Evolutionary conservation across 2,113 vertebrate species (phyloP).

Genomic region (Aegithalos caudatus): DNA sequence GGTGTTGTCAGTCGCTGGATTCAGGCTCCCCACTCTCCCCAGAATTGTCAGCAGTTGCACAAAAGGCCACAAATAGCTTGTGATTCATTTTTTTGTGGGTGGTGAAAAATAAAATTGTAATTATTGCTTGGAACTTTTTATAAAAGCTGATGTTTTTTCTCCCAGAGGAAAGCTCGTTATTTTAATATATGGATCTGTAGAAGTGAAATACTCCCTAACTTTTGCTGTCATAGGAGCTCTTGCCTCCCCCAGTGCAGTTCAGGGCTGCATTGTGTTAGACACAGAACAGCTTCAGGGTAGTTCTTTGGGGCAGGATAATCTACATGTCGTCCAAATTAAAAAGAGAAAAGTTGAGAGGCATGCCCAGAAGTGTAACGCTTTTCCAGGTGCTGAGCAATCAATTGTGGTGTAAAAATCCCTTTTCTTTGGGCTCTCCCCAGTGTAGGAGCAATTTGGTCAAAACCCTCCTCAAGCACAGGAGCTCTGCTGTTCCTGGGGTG

Average conservation of each 20-base stretch:
- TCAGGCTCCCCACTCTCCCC: neutral
- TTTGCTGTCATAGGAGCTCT: neutral
- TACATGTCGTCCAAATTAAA: neutral
- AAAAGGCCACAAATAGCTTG: neutral
- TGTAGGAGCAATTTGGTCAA: neutral
- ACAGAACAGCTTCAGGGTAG: neutral
- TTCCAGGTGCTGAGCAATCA: neutral
- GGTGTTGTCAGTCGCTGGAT: neutral
- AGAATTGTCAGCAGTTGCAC: neutral
- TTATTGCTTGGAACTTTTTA: slow-evolving; percentile 1
- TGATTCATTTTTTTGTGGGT: slow-evolving; percentile 41
- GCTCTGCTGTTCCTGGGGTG: neutral
- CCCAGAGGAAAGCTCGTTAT: neutral
- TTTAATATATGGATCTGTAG: neutral
- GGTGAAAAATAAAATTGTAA: slow-evolving; percentile 8
- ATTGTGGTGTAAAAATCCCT: neutral
- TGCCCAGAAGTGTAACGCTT: neutral
- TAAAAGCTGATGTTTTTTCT: neutral
- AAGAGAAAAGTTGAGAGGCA: neutral
- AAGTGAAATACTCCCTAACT: neutral
- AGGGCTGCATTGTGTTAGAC: neutral
- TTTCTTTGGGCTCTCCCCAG: neutral
- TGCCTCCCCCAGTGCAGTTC: neutral
- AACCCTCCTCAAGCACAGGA: neutral
- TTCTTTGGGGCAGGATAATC: neutral